These are phyloP conservation scores for Chirona hameri DNA, from an alignment of 2,888 invertebrate genomes.

Conservation along the genomic window DNA sequence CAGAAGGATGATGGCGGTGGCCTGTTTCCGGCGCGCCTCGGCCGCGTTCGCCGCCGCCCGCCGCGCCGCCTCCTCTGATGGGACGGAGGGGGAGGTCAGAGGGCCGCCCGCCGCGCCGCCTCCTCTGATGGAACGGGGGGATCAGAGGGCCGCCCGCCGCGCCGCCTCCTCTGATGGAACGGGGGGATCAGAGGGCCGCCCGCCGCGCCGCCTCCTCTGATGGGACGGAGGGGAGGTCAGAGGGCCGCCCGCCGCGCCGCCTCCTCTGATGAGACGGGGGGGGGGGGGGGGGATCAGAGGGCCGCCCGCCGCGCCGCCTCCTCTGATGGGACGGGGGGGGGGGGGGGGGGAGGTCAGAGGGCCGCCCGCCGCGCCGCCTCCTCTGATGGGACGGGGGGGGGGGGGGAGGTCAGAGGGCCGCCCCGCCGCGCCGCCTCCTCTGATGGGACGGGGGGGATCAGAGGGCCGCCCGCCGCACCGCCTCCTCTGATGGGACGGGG, in stretches of 20 bases:
- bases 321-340: constrained; percentile 42
- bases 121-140: not conserved
- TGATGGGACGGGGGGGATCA: constrained; percentile 6
- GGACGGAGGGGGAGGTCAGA: not conserved
- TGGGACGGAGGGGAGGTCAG: not conserved
- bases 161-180: constrained; percentile 51
- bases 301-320: constrained; percentile 70
- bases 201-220: constrained; percentile 60
- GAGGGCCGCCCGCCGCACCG: constrained; percentile 69
- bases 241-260: constrained; percentile 74
- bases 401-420: constrained; percentile 59
- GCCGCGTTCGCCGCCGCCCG: constrained; percentile 81
- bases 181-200: constrained; percentile 57
- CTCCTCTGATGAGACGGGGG: constrained; percentile 44
- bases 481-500: constrained; percentile 44
- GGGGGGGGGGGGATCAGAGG: too few relatives aligned
- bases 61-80: constrained; percentile 55
- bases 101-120: too few relatives aligned
- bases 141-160: constrained; percentile 68
- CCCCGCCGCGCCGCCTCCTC: constrained; percentile 63
- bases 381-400: constrained; percentile 42
- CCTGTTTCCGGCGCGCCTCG: constrained; percentile 88
- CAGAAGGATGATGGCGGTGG: constrained; percentile 91
- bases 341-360: too few relatives aligned
- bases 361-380: constrained; percentile 70